Percentiles rank a stretch among this genome's conserved stretches.
Evolutionary conservation across 2,888 invertebrate genomes (phyloP).

Genomic region (Prenolepis imparis): DNA sequence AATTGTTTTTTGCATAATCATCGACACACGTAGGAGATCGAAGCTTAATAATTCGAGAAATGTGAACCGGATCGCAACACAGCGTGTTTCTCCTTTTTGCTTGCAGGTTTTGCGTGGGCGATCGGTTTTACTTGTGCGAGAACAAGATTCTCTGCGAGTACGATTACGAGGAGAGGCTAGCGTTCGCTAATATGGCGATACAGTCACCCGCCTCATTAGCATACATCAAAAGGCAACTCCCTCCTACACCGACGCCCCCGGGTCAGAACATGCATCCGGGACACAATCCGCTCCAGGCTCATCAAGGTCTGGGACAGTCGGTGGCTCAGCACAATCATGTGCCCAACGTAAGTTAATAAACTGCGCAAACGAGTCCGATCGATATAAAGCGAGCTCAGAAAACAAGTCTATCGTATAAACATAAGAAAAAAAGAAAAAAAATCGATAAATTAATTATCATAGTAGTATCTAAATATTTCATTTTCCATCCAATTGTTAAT

Average conservation of each 20-base stretch:
- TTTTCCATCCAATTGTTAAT: not conserved
- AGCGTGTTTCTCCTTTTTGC: constrained; percentile 54
- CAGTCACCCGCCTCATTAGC: constrained; percentile 93
- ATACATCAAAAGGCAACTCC: constrained; percentile 91
- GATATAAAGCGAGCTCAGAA: not conserved
- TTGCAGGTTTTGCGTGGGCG: constrained; percentile 98
- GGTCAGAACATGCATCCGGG: constrained; percentile 82
- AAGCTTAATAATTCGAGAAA: constrained; percentile 6
- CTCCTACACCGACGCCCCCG: constrained; percentile 83
- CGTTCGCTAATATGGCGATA: constrained; percentile 98
- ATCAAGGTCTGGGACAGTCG: constrained; percentile 82
- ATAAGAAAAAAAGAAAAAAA: not conserved
- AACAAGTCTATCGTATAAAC: not conserved
- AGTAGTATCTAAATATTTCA: not conserved
- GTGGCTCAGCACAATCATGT: constrained; percentile 84
- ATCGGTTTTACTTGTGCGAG: constrained; percentile 98
- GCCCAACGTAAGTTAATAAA: constrained; percentile 81
- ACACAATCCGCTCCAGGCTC: constrained; percentile 82
- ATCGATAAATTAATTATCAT: not conserved
- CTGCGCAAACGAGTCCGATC: constrained; percentile 1
- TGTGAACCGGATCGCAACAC: not conserved
- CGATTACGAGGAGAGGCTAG: constrained; percentile 98
- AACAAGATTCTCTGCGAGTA: constrained; percentile 99
- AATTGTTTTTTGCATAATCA: not conserved
- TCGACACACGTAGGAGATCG: not conserved